Conservation (phyloP, 92 coral and sea anemone genomes). For the Bergia puertoricense region DNA sequence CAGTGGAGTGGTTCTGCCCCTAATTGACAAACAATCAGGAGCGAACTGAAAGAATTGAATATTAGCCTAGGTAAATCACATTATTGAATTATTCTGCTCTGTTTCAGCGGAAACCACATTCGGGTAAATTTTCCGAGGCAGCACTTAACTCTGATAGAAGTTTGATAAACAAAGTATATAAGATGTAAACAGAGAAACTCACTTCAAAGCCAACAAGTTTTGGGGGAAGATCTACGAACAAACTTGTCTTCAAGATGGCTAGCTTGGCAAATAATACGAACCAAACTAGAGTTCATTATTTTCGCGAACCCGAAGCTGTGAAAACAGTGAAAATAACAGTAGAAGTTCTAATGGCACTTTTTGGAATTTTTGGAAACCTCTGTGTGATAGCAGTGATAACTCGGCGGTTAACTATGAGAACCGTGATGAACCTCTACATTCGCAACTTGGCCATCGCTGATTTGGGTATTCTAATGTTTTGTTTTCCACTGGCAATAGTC, state of each 20-base stretch:
- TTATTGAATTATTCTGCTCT: constrained; percentile 14
- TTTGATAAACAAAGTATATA: neutral
- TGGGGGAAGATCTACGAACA: neutral
- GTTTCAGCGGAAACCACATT: constrained; percentile 18
- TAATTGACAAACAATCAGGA: constrained; percentile 4
- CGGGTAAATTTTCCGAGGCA: neutral
- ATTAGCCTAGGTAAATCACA: neutral
- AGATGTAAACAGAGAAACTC: neutral
- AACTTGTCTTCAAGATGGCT: neutral
- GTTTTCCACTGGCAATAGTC: constrained; percentile 14
- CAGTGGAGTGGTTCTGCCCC: neutral
- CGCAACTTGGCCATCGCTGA: constrained; percentile 40
- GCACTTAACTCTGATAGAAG: neutral
- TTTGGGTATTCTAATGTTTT: constrained; percentile 7
- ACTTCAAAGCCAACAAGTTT: neutral
- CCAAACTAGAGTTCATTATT: neutral
- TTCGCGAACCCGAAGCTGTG: constrained; percentile 37
- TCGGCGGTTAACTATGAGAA: neutral
- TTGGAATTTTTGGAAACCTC: constrained; percentile 26
- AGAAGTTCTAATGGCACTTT: neutral
- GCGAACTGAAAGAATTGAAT: neutral
- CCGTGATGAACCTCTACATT: constrained; percentile 34
- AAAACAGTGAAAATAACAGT: constrained; percentile 6
- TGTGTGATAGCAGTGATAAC: constrained; percentile 13
- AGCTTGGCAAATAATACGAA: neutral